Conservation (phyloP, 2,797 vertebrate species). For the Halcyon badia region DNA sequence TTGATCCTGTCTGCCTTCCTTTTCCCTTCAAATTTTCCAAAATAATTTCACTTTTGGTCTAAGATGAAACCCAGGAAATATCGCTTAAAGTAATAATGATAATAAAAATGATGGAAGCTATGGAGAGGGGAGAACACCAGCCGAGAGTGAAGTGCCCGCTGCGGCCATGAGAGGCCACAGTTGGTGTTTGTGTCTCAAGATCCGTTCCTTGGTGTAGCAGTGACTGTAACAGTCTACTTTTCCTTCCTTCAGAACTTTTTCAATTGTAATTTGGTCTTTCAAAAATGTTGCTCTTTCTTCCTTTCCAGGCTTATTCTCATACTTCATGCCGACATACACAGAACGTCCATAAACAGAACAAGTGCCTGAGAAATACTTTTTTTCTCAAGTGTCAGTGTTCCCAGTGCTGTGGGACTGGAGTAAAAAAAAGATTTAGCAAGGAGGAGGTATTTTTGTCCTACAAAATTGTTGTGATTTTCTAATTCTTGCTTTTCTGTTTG, state of each 20-base stretch:
- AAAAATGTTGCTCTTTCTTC: background rate
- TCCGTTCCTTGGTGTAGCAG: background rate
- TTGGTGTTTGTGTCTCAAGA: background rate
- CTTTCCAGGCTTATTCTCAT: background rate
- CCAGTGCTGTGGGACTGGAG: background rate
- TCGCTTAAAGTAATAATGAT: background rate
- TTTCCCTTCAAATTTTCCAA: background rate
- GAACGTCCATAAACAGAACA: background rate
- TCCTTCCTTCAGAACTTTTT: background rate
- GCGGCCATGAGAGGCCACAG: background rate
- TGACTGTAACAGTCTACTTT: background rate
- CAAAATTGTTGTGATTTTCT: background rate
- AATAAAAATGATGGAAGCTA: background rate
- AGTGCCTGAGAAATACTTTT: background rate
- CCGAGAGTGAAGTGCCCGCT: background rate
- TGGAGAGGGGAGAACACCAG: background rate
- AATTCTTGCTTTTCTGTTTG: slow-evolving; percentile 9
- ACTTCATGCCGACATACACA: background rate
- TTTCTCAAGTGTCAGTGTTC: background rate
- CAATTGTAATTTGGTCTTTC: background rate
- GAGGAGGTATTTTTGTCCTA: slow-evolving; percentile 5
- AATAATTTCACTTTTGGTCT: background rate
- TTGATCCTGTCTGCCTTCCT: background rate
- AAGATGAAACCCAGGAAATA: background rate
- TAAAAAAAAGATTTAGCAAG: background rate